Evolutionary conservation across 2,888 invertebrate genomes (phyloP), one percentile per base, ranked within the genome.

Genomic region (Sinopyrophorus schimmeli): DNA sequence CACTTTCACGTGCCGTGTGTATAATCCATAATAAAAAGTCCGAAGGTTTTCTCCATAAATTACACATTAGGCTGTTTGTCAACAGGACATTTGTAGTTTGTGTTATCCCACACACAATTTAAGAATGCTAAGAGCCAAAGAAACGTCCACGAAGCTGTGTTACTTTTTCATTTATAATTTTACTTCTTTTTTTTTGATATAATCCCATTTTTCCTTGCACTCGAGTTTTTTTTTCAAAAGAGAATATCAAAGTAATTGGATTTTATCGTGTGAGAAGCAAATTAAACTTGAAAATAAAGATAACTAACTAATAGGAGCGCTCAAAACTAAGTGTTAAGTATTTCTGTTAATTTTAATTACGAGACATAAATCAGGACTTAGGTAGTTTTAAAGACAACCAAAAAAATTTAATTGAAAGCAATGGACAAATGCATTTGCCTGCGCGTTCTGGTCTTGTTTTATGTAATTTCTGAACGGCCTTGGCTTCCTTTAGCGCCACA

Each of bases 401-500:
- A 23, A 47, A 47, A 47, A 40, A 24, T 16, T 38, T 47, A 37
- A 44, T 37, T 37, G n/a, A 21, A 37, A 12, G 20, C 47, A 38
- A 46, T 38, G 23, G 40, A 27, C 47, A 40, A 34, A 47, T 17
- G 27, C 32, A 17, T 24, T 16, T 17, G 30, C 37, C 15, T 30
- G 11, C 11, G 14, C n/a, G 15, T 34, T 20, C 10, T 12, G 11
- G 11, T 12, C 9, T 10, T 20, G 24, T 21, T 35, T 44, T 21
- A 37, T 37, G 27, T 44, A 44, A 37, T 44, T 27, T 44, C 20
- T 37, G n/a, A 15, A 9, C 5, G 44, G 10, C 44, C 44, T 44
- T 44, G 44, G 37, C 35, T 35, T 14, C 27, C 27, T 39, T 43
- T 26, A 21, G 26, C 21, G 27, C 21, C 23, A 27, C 11, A 6